These are phyloP conservation scores for Myotis davidii DNA, from an alignment of 2,113 vertebrate species.

Conservation along the genomic window DNA sequence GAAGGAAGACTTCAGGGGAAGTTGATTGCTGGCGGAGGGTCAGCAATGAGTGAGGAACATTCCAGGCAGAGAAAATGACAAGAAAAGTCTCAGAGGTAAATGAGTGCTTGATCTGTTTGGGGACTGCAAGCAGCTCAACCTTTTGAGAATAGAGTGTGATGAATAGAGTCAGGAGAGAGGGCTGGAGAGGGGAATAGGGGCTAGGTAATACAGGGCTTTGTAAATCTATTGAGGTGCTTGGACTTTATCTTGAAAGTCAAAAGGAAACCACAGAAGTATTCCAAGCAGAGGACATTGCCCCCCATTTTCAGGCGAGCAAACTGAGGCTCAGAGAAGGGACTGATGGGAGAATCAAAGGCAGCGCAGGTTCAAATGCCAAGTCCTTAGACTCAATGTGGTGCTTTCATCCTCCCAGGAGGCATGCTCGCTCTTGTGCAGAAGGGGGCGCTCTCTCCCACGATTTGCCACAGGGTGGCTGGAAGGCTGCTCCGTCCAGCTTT, in stretches of 20 bases:
- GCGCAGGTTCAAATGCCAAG: background rate
- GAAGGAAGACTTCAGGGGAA: conserved; percentile 26
- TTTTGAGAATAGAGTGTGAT: background rate
- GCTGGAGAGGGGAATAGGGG: background rate
- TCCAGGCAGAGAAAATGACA: background rate
- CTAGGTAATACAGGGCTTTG: background rate
- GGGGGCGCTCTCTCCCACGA: background rate
- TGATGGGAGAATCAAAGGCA: background rate
- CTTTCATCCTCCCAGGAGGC: background rate
- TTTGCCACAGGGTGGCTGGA: background rate
- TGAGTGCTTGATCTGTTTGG: background rate
- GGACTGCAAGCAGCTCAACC: background rate
- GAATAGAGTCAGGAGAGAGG: background rate
- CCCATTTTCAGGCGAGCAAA: conserved; percentile 45
- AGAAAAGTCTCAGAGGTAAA: conserved; percentile 7
- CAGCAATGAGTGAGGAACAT: background rate
- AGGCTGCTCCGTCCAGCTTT: background rate
- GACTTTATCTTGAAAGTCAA: conserved; percentile 47
- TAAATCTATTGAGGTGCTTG: background rate
- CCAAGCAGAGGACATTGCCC: background rate
- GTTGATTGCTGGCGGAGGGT: background rate
- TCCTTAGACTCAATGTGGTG: background rate
- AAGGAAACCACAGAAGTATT: background rate
- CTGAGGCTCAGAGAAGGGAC: background rate
- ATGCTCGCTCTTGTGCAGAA: background rate